Evolutionary conservation across 2,113 vertebrate genomes (phyloP), one percentile per base, ranked within the genome.

Genomic region (Paralichthys olivaceus): DNA sequence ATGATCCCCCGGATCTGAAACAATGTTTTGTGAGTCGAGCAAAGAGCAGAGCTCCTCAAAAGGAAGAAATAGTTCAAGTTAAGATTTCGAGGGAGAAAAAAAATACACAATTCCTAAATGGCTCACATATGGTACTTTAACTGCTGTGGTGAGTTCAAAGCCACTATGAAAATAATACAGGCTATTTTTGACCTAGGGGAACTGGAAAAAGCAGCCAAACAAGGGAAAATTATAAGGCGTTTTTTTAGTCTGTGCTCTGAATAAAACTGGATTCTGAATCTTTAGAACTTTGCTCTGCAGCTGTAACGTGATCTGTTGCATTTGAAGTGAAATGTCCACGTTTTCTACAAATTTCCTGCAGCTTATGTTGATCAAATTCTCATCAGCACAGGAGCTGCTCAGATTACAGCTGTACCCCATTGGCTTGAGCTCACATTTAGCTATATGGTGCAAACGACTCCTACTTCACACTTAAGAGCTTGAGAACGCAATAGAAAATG

Each of bases 71-170:
- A 80, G 79, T 88, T 81, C 29, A 85, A 81, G 73, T 87, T 80
- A 77, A 73, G 70, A 22, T 85, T 90, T 68, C 71, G 58, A 54
- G 60, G 71, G 77, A 72, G 84, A 84, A 81, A 86, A 81, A 86
- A 93, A 90, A 80, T 79, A 87, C 86, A 90, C 90, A 88, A 90
- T 75, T 90, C 77, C 81, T 89, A 91, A 91, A 94, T 89, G 85
- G 79, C 80, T 84, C 91, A 90, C 93, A 94, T 87, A 91, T 95
- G 94, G 90, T 79, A 77, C 76, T 93, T 87, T 72, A 81, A 89
- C 89, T 87, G 86, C 84, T 92, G 92, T 88, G 94, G 92, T 81
- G 78, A 91, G 93, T 94, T 94, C 94, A 94, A 94, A 95, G 94
- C 92, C 82, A 55, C 90, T 92, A 88, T 90, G 93, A 93, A 94